Evolutionary conservation across 2,113 vertebrate genomes (phyloP).

Genomic region (Myotis davidii): DNA sequence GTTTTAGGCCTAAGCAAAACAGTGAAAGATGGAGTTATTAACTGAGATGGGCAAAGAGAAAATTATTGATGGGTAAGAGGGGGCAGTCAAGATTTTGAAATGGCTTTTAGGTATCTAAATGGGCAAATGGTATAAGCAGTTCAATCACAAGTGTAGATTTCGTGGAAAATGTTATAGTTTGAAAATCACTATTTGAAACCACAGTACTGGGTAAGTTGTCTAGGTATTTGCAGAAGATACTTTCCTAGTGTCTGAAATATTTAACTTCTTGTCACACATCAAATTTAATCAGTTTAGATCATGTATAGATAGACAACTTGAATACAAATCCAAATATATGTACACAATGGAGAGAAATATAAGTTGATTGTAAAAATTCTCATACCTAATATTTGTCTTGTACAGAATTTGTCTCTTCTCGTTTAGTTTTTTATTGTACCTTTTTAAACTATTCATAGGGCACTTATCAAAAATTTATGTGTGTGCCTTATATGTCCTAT

Average conservation of each 20-base stretch:
- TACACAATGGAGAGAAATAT: background rate
- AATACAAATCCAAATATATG: background rate
- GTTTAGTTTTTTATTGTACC: background rate
- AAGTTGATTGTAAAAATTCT: background rate
- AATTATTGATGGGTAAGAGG: background rate
- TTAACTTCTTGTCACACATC: background rate
- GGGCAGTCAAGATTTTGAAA: background rate
- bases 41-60: background rate
- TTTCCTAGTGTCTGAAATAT: background rate
- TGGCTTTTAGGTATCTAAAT: background rate
- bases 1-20: background rate
- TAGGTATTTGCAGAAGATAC: background rate
- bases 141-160: background rate
- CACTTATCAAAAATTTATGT: conserved; percentile 21
- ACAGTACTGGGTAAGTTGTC: background rate
- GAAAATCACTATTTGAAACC: conserved; percentile 10
- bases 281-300: background rate
- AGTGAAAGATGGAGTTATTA: background rate
- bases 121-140: background rate
- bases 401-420: background rate
- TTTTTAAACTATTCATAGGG: background rate
- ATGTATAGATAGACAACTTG: background rate
- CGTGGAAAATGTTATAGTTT: background rate
- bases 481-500: background rate
- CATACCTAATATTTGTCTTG: background rate